Conservation (phyloP, 2,888 invertebrate species). For the Tachina grossa region DNA sequence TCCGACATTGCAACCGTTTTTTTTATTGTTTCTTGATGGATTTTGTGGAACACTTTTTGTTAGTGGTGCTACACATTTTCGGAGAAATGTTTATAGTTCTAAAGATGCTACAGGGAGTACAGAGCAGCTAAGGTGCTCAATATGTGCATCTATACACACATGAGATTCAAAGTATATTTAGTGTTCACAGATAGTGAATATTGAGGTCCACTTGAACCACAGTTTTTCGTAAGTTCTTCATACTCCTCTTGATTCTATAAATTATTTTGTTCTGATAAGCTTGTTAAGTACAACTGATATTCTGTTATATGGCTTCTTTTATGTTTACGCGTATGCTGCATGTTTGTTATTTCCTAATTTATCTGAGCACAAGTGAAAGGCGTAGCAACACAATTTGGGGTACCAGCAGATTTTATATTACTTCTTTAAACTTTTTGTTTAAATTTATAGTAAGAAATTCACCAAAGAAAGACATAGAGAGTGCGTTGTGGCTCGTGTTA, state of each 20-base stretch:
- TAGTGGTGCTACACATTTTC: no score
- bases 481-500: constrained; percentile 36
- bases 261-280: constrained; percentile 60
- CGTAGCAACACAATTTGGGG: constrained; percentile 41
- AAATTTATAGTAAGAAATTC: constrained; percentile 12
- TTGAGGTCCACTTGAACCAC: background rate
- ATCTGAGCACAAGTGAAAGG: constrained; percentile 44
- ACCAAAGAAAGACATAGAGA: background rate
- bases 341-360: constrained; percentile 40
- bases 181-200: no score
- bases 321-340: constrained; percentile 10
- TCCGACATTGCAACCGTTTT: no score
- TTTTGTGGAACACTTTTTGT: no score
- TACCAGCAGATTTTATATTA: constrained; percentile 35
- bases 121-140: no score
- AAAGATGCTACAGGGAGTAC: no score
- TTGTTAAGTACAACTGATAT: constrained; percentile 60
- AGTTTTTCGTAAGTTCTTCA: background rate
- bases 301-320: constrained; percentile 42
- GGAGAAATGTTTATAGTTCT: no score
- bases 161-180: background rate
- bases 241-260: constrained; percentile 33
- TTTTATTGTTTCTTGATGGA: no score
- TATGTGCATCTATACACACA: no score
- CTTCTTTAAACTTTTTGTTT: constrained; percentile 17